A percentile compares a stretch with the other conserved stretches of the same genome.
Conservation (phyloP, 2,113 vertebrate genomes). For the Pluvianellus socialis region DNA sequence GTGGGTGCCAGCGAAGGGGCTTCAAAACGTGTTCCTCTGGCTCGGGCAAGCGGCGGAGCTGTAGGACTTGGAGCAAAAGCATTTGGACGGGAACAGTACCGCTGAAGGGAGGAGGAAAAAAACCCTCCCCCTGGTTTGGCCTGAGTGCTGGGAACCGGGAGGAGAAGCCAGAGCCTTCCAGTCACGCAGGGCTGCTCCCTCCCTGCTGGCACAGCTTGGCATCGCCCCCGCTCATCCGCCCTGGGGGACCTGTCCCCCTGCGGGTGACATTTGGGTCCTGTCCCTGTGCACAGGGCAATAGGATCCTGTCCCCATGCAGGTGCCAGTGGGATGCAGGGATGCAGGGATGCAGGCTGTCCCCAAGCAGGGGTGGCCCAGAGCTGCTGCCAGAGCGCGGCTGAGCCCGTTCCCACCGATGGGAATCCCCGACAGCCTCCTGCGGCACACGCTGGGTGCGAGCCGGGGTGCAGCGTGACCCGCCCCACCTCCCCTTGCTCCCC, state of each 20-base stretch:
- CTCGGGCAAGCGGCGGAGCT: not conserved
- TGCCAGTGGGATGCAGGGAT: no score
- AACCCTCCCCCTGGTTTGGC: not conserved
- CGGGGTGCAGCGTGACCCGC: rapidly evolving
- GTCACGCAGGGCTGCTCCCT: rapidly evolving
- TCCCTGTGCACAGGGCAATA: not conserved
- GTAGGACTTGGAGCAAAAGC: not conserved
- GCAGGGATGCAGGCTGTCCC: not conserved
- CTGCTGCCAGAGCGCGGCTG: not conserved
- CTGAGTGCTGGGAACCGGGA: not conserved
- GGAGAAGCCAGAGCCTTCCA: not conserved
- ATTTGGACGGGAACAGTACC: not conserved
- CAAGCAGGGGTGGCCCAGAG: not conserved
- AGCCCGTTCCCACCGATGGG: rapidly evolving
- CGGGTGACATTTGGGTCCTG: no score
- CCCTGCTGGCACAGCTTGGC: not conserved
- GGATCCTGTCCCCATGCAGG: not conserved
- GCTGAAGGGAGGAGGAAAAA: not conserved
- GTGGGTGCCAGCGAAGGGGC: not conserved
- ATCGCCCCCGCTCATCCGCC: not conserved
- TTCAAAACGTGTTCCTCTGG: not conserved
- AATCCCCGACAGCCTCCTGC: not conserved
- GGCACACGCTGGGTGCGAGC: not conserved
- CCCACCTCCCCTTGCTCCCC: no score
- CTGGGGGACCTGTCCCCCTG: rapidly evolving